A percentile compares a stretch with the other conserved stretches of the same genome.
phyloP scores from a whole-genome alignment of 2,113 vertebrate species.

The Himantopus leucocephalus region DNA sequence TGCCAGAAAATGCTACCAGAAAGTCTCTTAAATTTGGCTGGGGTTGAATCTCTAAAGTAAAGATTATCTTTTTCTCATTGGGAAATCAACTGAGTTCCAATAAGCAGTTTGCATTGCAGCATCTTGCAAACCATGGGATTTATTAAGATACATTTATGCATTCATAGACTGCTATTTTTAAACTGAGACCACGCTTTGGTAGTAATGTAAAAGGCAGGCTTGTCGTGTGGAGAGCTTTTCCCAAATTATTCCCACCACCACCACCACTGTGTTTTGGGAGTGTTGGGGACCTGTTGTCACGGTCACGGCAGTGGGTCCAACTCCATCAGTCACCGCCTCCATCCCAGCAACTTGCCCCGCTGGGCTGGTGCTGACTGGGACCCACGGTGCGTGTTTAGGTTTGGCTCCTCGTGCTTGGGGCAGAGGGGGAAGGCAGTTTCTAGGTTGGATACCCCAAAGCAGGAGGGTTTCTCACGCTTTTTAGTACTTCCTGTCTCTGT shows the following conservation, averaged over 20 bases:
- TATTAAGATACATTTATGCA: accelerated
- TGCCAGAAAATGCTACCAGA: background rate
- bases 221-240: background rate
- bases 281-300: background rate
- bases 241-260: background rate
- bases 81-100: background rate
- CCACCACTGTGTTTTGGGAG: too few relatives aligned
- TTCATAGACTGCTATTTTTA: background rate
- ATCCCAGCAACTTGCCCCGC: accelerated
- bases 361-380: background rate
- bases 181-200: accelerated
- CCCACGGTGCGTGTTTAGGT: accelerated
- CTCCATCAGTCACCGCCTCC: background rate
- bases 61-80: background rate
- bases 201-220: background rate
- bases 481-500: background rate
- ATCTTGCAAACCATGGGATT: background rate
- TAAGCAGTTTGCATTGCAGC: background rate
- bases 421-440: background rate
- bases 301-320: background rate
- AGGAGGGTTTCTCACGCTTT: background rate
- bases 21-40: background rate
- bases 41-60: background rate
- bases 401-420: background rate
- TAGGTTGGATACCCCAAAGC: background rate